Evolutionary conservation across 1,140 invertebrate species (phyloP), one percentile per base, ranked within the genome.

Genomic region (Coenobita brevimanus): DNA sequence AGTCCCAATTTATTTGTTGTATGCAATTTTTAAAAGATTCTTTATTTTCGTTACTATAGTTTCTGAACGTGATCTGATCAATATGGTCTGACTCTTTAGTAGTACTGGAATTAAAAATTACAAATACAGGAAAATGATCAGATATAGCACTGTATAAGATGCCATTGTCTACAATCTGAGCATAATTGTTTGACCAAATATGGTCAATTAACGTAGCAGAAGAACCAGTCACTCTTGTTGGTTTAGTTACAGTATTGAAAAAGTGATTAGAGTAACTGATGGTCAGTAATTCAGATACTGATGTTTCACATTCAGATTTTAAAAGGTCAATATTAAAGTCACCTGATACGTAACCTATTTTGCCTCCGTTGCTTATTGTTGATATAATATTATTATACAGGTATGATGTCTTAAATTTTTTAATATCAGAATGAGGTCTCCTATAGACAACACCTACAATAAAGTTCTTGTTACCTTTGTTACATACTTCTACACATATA

Each of bases 281-380:
- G 27, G 8, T 27, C 13, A 27, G 33, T 15, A 69, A 69, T 69
- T 2, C 24, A 69, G 64, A 69, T 33, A 2, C 2, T 67, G 64
- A 1, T 2, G 1, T 17, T 8, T 1, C 2, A 69, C 24, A 21
- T 33, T 33, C 64, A 69, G 46, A 50, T 3, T 69, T 69, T 24
- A 69, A 69, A 33, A 69, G 64, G 64, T 69, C 64, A 69, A 69
- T 24, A 1, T 8, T 69, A 8, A 69, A 69, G 27, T 69, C 64
- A 13, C 64, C 64, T 3, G 1, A 27, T 1, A 69, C 27, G 33
- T 27, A 8, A 0, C 64, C 24, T 69, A 27, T 1, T 8, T 69
- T 69, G n/a, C 2, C 33, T 27, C 27, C 46, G 46, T 50, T 50
- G 17, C 46, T 50, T 50, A 50, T 8, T 8, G 17, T 17, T 50